Evolutionary conservation across 2,888 invertebrate genomes (phyloP).

Genomic region (Troides oblongomaculatus): DNA sequence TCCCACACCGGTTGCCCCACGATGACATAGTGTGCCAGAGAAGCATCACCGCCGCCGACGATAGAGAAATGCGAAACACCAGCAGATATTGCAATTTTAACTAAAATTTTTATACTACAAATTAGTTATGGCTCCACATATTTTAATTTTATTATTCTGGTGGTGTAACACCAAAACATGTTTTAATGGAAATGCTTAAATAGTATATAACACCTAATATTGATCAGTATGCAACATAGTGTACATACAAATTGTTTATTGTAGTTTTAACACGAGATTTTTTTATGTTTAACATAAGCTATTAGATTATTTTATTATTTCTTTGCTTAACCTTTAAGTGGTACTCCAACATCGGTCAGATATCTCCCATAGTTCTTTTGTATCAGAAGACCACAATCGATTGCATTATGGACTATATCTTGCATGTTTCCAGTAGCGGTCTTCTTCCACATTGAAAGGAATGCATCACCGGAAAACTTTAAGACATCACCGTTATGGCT

Average conservation of each 20-base stretch:
- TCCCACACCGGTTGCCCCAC: slow-evolving; percentile 83
- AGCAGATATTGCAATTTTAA: slow-evolving; percentile 83
- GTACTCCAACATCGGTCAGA: slow-evolving; percentile 81
- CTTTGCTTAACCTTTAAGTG: slow-evolving; percentile 72
- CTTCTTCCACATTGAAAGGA: slow-evolving; percentile 84
- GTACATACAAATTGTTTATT: no score
- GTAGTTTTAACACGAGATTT: neutral
- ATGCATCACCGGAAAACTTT: slow-evolving; percentile 84
- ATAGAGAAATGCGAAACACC: slow-evolving; percentile 80
- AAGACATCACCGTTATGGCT: slow-evolving; percentile 83
- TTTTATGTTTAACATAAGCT: neutral
- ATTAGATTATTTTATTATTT: neutral
- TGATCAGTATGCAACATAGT: no score
- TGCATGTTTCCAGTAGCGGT: slow-evolving; percentile 75
- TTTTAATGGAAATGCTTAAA: no score
- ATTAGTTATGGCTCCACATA: neutral
- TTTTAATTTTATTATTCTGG: no score
- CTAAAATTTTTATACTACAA: slow-evolving; percentile 45
- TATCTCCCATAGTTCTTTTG: slow-evolving; percentile 83
- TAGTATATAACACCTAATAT: no score
- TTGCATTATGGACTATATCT: slow-evolving; percentile 81
- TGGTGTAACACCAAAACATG: no score
- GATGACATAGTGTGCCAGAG: slow-evolving; percentile 78
- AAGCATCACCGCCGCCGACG: slow-evolving; percentile 70
- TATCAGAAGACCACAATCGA: slow-evolving; percentile 84